Evolutionary conservation across 2,888 invertebrate species (phyloP).

Genomic region (Caenorhabditis virilis): DNA sequence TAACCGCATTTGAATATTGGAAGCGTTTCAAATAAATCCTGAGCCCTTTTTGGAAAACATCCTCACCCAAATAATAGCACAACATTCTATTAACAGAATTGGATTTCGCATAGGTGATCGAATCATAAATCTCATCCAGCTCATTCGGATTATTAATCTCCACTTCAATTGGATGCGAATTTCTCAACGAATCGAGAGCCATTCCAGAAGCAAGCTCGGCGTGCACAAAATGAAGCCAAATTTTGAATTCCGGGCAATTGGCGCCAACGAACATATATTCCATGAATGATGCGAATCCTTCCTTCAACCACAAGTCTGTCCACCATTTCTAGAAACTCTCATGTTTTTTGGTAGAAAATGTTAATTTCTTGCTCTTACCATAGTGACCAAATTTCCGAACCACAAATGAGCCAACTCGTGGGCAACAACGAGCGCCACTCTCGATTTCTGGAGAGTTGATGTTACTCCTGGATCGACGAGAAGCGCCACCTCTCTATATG

Average conservation of each 20-base stretch:
- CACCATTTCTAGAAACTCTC: slow-evolving; percentile 62
- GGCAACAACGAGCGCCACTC: slow-evolving; percentile 79
- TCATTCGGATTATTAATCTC: slow-evolving; percentile 91
- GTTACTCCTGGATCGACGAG: slow-evolving; percentile 88
- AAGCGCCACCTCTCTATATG: slow-evolving; percentile 88
- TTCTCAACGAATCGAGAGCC: slow-evolving; percentile 80
- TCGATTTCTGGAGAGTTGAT: slow-evolving; percentile 74
- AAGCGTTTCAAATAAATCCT: slow-evolving; percentile 84
- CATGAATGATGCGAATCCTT: slow-evolving; percentile 93
- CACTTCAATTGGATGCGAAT: slow-evolving; percentile 89
- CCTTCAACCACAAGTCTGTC: slow-evolving; percentile 85
- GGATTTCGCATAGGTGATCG: slow-evolving; percentile 91
- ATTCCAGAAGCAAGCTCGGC: slow-evolving; percentile 83
- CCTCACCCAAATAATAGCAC: slow-evolving; percentile 89
- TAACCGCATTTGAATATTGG: slow-evolving; percentile 86
- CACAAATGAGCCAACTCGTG: slow-evolving; percentile 97
- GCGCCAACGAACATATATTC: slow-evolving; percentile 91
- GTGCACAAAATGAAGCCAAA: slow-evolving; percentile 94
- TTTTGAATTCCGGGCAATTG: slow-evolving; percentile 91
- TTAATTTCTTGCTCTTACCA: slow-evolving; percentile 72
- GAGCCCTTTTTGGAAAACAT: slow-evolving; percentile 80
- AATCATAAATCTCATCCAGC: slow-evolving; percentile 93
- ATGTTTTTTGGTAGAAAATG: neutral
- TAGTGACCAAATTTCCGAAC: slow-evolving; percentile 96
- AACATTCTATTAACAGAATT: slow-evolving; percentile 90